Conservation (phyloP, 2,888 invertebrate species). For the Alloplasta piceator region DNA sequence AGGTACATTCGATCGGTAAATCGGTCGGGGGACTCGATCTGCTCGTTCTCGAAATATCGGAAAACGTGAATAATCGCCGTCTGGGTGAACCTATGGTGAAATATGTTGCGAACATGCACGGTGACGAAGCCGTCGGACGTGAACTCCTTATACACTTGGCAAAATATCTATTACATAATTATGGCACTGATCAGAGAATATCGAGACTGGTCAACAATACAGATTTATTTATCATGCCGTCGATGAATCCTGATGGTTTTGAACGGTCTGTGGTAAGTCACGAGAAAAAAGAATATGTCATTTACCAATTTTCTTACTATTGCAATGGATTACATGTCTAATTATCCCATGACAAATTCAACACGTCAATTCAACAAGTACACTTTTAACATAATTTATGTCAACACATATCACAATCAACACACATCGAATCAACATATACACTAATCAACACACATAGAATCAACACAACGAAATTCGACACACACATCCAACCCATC, state of each 20-base stretch:
- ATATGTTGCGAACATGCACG: constrained; percentile 98
- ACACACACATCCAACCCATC: no score
- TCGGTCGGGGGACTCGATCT: constrained; percentile 92
- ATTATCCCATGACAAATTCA: no score
- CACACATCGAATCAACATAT: no score
- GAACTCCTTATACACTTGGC: constrained; percentile 93
- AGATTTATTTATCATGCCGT: constrained; percentile 97
- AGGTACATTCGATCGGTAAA: constrained; percentile 91
- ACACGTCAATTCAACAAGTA: no score
- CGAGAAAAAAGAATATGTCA: not conserved
- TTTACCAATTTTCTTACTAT: no score
- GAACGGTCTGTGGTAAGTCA: constrained; percentile 89
- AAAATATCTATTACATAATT: constrained; percentile 92
- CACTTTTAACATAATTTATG: no score
- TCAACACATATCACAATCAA: no score
- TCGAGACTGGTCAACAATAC: constrained; percentile 92
- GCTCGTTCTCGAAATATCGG: constrained; percentile 92
- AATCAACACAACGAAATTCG: no score
- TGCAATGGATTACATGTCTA: no score
- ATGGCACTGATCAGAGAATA: constrained; percentile 88
- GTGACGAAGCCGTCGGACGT: constrained; percentile 95
- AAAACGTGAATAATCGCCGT: constrained; percentile 87
- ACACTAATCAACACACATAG: no score
- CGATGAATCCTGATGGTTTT: constrained; percentile 99
- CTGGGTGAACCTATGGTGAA: constrained; percentile 94